A percentile compares a stretch with the other conserved stretches of the same genome.
Evolutionary conservation across 2,797 vertebrate genomes (phyloP).

Genomic region (Carapus acus): DNA sequence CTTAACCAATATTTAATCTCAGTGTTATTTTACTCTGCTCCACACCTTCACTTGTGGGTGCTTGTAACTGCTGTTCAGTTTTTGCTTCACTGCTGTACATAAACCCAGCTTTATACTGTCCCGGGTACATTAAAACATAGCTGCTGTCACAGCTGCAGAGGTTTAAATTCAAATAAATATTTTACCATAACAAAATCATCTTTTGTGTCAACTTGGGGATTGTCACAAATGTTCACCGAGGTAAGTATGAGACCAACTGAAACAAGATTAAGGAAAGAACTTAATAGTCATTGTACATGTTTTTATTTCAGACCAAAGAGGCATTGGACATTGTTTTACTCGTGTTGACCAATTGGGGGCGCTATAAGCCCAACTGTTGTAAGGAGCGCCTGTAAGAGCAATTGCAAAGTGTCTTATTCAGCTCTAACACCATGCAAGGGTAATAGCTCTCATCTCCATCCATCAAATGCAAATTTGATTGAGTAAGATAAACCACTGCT

Average conservation of each 20-base stretch:
- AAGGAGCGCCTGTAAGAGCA: too few relatives aligned
- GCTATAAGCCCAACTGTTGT: conserved; percentile 12
- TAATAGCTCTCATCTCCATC: too few relatives aligned
- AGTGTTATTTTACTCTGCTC: background rate
- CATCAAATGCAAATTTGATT: too few relatives aligned
- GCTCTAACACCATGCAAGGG: too few relatives aligned
- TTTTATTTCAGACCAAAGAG: background rate
- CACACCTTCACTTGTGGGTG: background rate
- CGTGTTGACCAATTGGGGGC: conserved; percentile 23
- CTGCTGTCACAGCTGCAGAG: conserved; percentile 10
- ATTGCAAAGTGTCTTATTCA: too few relatives aligned
- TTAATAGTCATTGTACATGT: background rate
- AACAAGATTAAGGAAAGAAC: background rate
- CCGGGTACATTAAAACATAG: conserved; percentile 26
- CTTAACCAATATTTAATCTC: too few relatives aligned
- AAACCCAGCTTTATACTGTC: background rate
- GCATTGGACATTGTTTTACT: background rate
- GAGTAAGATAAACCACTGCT: too few relatives aligned
- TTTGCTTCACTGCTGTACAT: background rate
- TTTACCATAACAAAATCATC: conserved; percentile 32
- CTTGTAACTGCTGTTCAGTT: background rate
- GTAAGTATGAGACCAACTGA: background rate
- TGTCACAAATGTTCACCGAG: background rate
- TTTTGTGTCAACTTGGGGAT: background rate
- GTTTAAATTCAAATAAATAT: conserved; percentile 52